Conservation (phyloP, 2,888 invertebrate genomes). For the Xanthia icteritia region DNA sequence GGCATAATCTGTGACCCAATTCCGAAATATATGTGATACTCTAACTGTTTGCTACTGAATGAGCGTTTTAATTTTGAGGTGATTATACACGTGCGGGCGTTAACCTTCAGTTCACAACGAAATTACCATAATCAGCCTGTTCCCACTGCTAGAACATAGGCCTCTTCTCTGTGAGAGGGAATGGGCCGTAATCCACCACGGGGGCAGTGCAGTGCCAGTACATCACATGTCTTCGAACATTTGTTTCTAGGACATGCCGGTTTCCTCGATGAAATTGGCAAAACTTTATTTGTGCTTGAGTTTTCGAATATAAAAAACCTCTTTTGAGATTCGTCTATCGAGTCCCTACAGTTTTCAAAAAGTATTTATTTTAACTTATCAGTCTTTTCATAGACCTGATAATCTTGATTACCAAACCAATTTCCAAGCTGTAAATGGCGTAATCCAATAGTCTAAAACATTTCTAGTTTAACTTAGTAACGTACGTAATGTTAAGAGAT, state of each 20-base stretch:
- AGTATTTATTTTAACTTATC: constrained; percentile 3
- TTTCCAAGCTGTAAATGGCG: constrained; percentile 20
- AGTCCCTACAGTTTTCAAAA: neutral
- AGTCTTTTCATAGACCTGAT: neutral
- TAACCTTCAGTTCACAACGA: neutral
- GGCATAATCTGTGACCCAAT: constrained; percentile 61
- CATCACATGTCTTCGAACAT: neutral
- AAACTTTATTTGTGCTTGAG: neutral
- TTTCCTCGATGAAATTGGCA: too few species aligned
- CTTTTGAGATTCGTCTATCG: neutral
- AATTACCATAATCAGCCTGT: neutral
- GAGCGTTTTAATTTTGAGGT: constrained; percentile 30
- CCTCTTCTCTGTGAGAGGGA: neutral
- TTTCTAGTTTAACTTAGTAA: constrained; percentile 18
- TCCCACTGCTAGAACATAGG: neutral
- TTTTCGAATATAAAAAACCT: neutral
- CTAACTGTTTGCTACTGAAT: constrained; percentile 37
- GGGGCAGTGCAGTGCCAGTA: neutral
- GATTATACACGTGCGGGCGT: constrained; percentile 13
- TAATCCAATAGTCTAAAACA: constrained; percentile 28
- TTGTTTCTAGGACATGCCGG: neutral
- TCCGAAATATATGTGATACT: constrained; percentile 52
- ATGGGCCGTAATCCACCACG: neutral
- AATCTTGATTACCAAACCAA: constrained; percentile 12
- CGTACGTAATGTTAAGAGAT: constrained; percentile 33